Evolutionary conservation across 2,888 invertebrate genomes (phyloP).

Genomic region (Lithophane semibrunnea): DNA sequence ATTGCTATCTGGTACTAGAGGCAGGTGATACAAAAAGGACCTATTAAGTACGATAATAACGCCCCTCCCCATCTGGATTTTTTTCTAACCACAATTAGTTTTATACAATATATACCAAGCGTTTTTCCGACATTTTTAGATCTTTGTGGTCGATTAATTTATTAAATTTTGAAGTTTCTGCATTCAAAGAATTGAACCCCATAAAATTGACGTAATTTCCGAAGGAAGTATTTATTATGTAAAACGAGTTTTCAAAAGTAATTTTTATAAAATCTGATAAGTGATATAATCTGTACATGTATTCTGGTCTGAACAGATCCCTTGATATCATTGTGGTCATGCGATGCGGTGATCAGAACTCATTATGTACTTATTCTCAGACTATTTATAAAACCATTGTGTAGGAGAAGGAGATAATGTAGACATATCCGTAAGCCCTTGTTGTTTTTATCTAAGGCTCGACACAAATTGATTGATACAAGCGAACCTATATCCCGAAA

Average conservation of each 20-base stretch:
- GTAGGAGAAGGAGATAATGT: conserved; percentile 14
- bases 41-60: neutral
- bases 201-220: neutral
- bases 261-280: conserved; percentile 50
- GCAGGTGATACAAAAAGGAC: neutral
- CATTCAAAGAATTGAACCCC: neutral
- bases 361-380: conserved; percentile 51
- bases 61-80: neutral
- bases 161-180: neutral
- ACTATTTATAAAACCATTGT: conserved; percentile 56
- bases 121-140: conserved; percentile 15
- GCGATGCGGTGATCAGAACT: conserved; percentile 50
- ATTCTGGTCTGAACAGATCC: conserved; percentile 34
- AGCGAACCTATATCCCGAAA: no score
- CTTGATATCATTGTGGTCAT: conserved; percentile 58
- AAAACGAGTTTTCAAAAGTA: conserved; percentile 24
- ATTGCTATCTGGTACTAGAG: neutral
- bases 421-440: conserved; percentile 15
- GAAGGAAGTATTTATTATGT: conserved; percentile 6
- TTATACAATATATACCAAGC: no score
- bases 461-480: neutral
- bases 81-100: no score
- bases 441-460: conserved; percentile 19
- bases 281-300: conserved; percentile 1
- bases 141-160: conserved; percentile 25